phyloP scores from a whole-genome alignment of 2,797 vertebrate genomes.

The Poecilia gillii region DNA sequence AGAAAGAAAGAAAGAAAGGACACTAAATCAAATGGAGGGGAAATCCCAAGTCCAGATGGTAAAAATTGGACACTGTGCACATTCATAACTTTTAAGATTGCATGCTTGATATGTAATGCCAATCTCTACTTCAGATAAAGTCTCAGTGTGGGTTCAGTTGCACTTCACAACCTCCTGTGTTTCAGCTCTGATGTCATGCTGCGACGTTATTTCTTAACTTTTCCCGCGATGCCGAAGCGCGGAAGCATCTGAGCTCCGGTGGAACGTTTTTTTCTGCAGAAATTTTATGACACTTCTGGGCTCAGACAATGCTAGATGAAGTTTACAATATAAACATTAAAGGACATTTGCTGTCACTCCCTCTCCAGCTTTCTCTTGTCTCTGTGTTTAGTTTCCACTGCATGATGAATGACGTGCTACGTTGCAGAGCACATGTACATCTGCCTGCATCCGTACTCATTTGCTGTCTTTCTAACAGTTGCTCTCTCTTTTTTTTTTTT shows the following conservation, averaged over 20 bases:
- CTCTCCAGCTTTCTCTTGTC: slow-evolving; percentile 20
- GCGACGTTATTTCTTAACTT: slow-evolving; percentile 32
- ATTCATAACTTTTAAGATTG: slow-evolving; percentile 17
- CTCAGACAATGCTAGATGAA: slow-evolving; percentile 5
- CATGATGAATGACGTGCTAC: slow-evolving; percentile 59
- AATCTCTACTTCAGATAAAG: neutral
- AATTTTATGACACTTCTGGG: slow-evolving; percentile 10
- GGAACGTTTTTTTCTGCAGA: slow-evolving; percentile 16
- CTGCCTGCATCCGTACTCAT: slow-evolving; percentile 46
- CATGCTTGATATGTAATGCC: slow-evolving; percentile 23
- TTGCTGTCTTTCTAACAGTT: slow-evolving; percentile 55
- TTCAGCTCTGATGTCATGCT: slow-evolving; percentile 23
- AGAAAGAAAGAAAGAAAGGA: slow-evolving; percentile 8
- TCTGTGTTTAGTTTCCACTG: slow-evolving; percentile 46
- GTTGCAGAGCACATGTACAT: slow-evolving; percentile 38
- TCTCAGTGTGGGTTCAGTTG: slow-evolving; percentile 20
- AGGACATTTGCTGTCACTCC: slow-evolving; percentile 27
- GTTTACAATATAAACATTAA: slow-evolving; percentile 17
- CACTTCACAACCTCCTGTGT: slow-evolving; percentile 29
- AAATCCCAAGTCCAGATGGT: slow-evolving; percentile 34
- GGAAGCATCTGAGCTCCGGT: slow-evolving; percentile 7
- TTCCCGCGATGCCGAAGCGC: neutral
- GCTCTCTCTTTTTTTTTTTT: slow-evolving; percentile 31
- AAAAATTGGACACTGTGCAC: neutral
- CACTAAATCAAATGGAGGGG: neutral